Evolutionary conservation across 1,140 invertebrate genomes (phyloP), one percentile per base, ranked within the genome.

Genomic region (Drosophila sp.): DNA sequence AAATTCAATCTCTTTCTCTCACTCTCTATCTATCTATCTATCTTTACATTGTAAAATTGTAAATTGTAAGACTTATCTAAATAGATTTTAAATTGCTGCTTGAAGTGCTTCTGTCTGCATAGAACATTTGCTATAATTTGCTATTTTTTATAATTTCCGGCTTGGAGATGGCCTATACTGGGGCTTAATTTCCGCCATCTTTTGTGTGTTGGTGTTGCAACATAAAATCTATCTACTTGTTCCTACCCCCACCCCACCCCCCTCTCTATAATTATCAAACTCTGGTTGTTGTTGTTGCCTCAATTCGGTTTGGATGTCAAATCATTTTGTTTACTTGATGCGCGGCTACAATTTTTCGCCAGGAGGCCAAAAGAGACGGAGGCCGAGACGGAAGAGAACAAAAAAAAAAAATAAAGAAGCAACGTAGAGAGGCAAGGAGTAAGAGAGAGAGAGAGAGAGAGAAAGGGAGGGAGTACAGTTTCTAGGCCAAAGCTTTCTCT

Each of bases 401-500:
- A 11, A 30, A 30, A 30, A 30, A 30, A 30, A 30, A 7, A 38
- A 11, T 8, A 10, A 38, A 38, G 35, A 38, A 38, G 3, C 10
- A 38, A 11, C 10, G 35, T 38, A 38, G 35, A 11, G 10, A 38
- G 11, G 35, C n/a, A n/a, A 38, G 10, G 35, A 38, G 8, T 38
- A 38, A 38, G 17, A 50, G 7, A 27, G 44, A 10, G 44, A 50
- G 23, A 50, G 44, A 50, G 5, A 7, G 17, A 47, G 17, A 47
- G 44, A 23, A 11, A 47, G 17, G 44, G 17, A 7, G 23, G 27
- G 23, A 50, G 44, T 78, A 70, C 72, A 72, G 75, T 89, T 87
- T 87, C 84, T 87, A 87, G 83, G 83, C 83, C 83, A 87, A 87
- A 87, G 83, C 83, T 87, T 80, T 72, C 67, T 66, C 69, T 50